Conservation (phyloP, 2,113 vertebrate genomes). For the Entosphenus tridentatus region DNA sequence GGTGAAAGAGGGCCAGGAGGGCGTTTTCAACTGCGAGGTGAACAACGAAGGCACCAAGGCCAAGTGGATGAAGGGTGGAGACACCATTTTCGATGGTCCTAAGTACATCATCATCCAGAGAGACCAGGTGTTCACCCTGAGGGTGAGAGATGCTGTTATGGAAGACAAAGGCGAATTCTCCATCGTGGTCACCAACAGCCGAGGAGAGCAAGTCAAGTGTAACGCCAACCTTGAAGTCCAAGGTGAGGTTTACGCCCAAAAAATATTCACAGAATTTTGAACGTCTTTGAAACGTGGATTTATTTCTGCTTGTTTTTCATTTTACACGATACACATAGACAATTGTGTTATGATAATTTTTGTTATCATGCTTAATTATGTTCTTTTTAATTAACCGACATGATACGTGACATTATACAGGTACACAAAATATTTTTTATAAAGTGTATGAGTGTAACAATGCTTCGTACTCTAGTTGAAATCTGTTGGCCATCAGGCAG, state of each 20-base stretch:
- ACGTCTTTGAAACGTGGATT: no score
- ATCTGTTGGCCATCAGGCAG: no score
- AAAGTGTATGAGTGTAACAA: background rate
- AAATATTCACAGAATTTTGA: no score
- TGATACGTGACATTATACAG: no score
- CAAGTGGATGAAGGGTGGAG: slow-evolving; percentile 75
- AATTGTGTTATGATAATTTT: no score
- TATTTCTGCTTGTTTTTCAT: no score
- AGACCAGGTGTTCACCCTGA: slow-evolving; percentile 62
- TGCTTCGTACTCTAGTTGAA: no score
- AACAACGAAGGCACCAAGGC: slow-evolving; percentile 78
- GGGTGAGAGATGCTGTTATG: slow-evolving; percentile 49
- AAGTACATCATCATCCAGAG: slow-evolving; percentile 71
- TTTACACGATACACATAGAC: no score
- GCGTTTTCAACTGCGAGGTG: slow-evolving; percentile 75
- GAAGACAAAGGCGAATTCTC: slow-evolving; percentile 49
- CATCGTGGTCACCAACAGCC: slow-evolving; percentile 47
- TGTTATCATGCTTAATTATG: no score
- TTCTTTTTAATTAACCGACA: no score
- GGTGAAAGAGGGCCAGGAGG: slow-evolving; percentile 59
- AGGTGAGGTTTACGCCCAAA: slow-evolving; percentile 26
- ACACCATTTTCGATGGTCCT: slow-evolving; percentile 71
- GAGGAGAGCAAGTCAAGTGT: slow-evolving; percentile 56
- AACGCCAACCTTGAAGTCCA: slow-evolving; percentile 38
- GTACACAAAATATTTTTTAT: no score